Evolutionary conservation across 2,113 vertebrate genomes (phyloP), one percentile per base, ranked within the genome.

Genomic region (Semicossyphus pulcher): DNA sequence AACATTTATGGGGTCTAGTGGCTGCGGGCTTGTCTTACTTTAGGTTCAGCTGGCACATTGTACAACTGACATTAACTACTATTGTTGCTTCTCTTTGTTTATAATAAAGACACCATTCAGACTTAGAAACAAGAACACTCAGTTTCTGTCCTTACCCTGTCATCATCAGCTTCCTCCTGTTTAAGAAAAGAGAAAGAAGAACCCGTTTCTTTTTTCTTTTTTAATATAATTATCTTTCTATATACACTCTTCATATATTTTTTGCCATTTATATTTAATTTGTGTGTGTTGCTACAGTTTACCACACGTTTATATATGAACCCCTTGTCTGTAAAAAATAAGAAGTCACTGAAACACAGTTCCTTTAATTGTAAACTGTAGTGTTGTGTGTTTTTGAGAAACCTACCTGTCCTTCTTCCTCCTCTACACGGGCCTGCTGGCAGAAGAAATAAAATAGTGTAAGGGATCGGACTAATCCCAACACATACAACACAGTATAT

Each of bases 351-450:
- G 11, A 77, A 70, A 42, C 28, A 11, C 8, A 21, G 4, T 16
- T 20, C 6, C 26, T 28, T 29, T 20, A 12, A 7, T 37, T 14
- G 28, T 49, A 41, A 15, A 44, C n/a, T 15, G 16, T 3, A n/a
- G 9, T 26, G 14, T 25, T 48, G 14, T 62, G 41, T 34, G 16
- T 36, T 20, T 49, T 1, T 5, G 10, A 72, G 14, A 64, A 58
- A 60, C 76, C 57, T 84, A 94, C 93, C 90, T 93, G 84, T 10
- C 79, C 80, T 56, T 90, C 93, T 31, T 91, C 86, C 45, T 88
- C 91, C 32, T 90, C 81, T 58, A 23, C 78, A 4, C 26, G 44
- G 18, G 66, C 72, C 76, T 90, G 80, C 87, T 93, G 32, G 75
- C 20, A 81, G 42, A 86, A 20, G 15, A 67, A 9, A 84, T 16